Evolutionary conservation across 2,797 vertebrate species (phyloP).

Genomic region (Sitta carolinensis): DNA sequence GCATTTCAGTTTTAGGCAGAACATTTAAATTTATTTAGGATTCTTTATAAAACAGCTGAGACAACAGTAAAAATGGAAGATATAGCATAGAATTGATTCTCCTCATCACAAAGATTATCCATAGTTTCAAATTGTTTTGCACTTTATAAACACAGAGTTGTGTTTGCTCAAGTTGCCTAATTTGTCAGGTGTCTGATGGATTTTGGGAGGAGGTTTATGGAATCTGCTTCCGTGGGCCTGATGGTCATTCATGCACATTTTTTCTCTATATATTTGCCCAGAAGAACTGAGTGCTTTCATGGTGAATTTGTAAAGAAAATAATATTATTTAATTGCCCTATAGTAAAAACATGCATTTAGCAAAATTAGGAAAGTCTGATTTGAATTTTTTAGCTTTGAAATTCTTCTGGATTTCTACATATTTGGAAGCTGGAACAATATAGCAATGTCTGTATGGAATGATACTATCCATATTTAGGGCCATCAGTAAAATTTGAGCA

Average conservation of each 20-base stretch:
- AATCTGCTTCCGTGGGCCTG: background rate
- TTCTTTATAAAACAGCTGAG: background rate
- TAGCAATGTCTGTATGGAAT: background rate
- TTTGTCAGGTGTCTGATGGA: background rate
- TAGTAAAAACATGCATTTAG: background rate
- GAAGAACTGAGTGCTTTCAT: background rate
- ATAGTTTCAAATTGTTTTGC: background rate
- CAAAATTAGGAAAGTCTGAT: background rate
- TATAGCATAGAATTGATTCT: background rate
- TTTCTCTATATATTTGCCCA: background rate
- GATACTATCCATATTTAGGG: background rate
- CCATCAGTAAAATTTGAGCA: background rate
- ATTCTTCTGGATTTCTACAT: background rate
- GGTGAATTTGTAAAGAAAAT: background rate
- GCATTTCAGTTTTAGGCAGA: background rate
- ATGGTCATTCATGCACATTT: background rate
- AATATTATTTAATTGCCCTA: background rate
- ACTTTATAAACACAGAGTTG: background rate
- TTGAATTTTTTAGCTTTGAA: background rate
- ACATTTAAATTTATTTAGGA: background rate
- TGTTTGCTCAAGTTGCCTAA: background rate
- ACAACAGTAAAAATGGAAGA: background rate
- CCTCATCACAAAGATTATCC: background rate
- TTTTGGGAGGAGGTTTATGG: background rate
- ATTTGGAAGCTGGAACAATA: background rate